These are phyloP conservation scores for Eulacestoma nigropectus DNA, from an alignment of 2,113 vertebrate genomes.

Conservation along the genomic window DNA sequence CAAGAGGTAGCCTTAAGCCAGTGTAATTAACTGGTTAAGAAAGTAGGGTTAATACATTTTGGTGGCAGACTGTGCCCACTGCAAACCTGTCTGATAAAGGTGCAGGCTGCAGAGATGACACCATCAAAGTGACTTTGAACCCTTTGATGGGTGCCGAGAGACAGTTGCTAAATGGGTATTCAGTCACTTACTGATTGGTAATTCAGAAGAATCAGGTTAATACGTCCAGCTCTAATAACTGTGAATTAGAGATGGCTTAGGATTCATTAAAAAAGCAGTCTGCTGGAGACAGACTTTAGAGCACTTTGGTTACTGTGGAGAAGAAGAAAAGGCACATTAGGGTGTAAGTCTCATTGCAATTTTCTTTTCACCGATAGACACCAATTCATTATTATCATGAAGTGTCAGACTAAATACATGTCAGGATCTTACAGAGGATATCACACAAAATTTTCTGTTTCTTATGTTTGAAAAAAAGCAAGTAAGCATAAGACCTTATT, in stretches of 20 bases:
- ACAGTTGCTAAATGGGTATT: slow-evolving; percentile 20
- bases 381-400: background rate
- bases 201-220: slow-evolving; percentile 46
- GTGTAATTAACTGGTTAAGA: slow-evolving; percentile 25
- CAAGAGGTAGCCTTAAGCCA: background rate
- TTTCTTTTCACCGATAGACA: background rate
- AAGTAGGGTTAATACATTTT: background rate
- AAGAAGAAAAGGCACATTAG: background rate
- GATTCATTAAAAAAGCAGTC: slow-evolving; percentile 47
- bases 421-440: background rate
- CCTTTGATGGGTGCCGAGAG: slow-evolving; percentile 19
- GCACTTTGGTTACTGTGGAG: background rate
- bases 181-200: slow-evolving; percentile 36
- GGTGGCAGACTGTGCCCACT: background rate
- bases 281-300: slow-evolving; percentile 15
- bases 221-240: slow-evolving; percentile 14
- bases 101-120: background rate
- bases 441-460: background rate
- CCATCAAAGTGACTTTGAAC: slow-evolving; percentile 42
- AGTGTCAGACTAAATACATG: background rate
- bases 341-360: background rate
- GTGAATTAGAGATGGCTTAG: slow-evolving; percentile 17
- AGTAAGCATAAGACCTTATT: background rate
- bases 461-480: background rate
- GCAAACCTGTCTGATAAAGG: slow-evolving; percentile 8